Conservation (phyloP, 30 jellyfish, hydroid and myxozoan genomes). For the Euphysa ruthae region DNA sequence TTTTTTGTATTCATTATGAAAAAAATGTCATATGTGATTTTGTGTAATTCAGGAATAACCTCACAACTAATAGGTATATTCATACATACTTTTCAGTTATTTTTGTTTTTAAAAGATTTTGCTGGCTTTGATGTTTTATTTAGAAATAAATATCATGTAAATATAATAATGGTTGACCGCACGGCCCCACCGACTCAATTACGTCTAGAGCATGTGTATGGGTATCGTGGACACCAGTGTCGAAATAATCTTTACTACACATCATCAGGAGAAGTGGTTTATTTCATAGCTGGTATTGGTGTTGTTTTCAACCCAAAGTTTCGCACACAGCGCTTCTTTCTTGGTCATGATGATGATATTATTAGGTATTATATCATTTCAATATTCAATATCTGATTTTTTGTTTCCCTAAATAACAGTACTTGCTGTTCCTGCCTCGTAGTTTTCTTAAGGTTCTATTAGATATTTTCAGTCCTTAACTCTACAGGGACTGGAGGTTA, state of each 20-base stretch:
- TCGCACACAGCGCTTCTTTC: slow-evolving; percentile 63
- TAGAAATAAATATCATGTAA: not conserved
- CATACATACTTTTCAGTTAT: not conserved
- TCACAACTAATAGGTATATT: not conserved
- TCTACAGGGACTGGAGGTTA: no score
- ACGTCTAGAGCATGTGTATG: slow-evolving; percentile 88
- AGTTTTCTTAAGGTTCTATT: no score
- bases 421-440: no score
- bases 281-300: slow-evolving; percentile 96
- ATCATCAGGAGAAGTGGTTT: slow-evolving; percentile 52
- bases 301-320: slow-evolving; percentile 65
- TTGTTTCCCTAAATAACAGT: no score
- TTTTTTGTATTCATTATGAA: not conserved
- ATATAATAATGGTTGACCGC: slow-evolving; percentile 61
- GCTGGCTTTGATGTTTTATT: not conserved
- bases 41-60: no score
- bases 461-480: no score
- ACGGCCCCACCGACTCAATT: slow-evolving; percentile 85
- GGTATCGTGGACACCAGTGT: slow-evolving; percentile 98
- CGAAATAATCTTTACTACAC: slow-evolving; percentile 84
- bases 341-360: slow-evolving; percentile 90
- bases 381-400: no score
- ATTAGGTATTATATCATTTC: no score
- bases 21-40: no score
- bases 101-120: not conserved